A percentile compares a stretch with the other conserved stretches of the same genome.
phyloP scores from a whole-genome alignment of 2,797 vertebrate species.

The Sarcoramphus papa region DNA sequence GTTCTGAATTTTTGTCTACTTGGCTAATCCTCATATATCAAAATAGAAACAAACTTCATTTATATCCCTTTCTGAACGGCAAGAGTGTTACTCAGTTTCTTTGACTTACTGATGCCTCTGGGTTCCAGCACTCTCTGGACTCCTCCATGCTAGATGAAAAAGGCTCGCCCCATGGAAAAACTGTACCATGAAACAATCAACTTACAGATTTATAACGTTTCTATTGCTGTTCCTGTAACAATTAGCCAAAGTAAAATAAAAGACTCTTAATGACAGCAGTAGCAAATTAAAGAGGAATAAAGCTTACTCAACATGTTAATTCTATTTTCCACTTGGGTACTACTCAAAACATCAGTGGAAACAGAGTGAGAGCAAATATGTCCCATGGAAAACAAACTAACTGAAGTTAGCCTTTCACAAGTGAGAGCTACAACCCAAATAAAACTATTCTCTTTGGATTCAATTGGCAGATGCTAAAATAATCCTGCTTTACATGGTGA shows the following conservation, averaged over 20 bases:
- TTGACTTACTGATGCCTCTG: background rate
- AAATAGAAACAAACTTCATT: background rate
- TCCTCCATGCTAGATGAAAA: background rate
- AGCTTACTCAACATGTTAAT: conserved; percentile 69
- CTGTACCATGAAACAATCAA: background rate
- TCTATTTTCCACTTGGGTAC: conserved; percentile 74
- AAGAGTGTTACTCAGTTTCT: background rate
- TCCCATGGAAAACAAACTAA: conserved; percentile 29
- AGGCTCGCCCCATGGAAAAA: background rate
- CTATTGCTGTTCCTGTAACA: conserved; percentile 46
- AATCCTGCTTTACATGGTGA: background rate
- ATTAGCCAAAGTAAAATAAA: conserved; percentile 65
- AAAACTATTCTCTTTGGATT: conserved; percentile 1
- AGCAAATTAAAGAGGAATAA: conserved; percentile 76
- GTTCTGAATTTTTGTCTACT: background rate
- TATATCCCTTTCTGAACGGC: background rate
- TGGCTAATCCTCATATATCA: background rate
- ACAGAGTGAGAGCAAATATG: conserved; percentile 45
- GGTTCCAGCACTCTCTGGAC: background rate
- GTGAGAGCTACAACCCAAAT: background rate
- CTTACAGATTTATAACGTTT: background rate
- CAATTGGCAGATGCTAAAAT: background rate
- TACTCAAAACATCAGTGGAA: conserved; percentile 54
- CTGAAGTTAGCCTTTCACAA: background rate
- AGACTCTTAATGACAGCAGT: conserved; percentile 50